A percentile compares a stretch with the other conserved stretches of the same genome.
Evolutionary conservation across 23 tunicate species (phyloP).

Genomic region (Oikopleura dioica): DNA sequence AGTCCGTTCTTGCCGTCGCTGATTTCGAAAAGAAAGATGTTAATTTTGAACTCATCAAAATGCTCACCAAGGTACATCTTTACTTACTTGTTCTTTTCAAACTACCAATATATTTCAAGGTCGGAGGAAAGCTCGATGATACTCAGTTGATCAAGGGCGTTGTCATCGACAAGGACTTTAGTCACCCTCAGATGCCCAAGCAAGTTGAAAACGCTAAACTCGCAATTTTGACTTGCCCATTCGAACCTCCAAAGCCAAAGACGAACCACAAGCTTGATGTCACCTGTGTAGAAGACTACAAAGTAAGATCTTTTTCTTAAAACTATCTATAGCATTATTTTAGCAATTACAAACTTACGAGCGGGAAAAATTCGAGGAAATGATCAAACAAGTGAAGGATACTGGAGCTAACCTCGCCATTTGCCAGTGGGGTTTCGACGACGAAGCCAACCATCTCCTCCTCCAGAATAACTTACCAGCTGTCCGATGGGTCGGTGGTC

Average conservation of each 20-base stretch:
- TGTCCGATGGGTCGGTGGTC: constrained; percentile 97
- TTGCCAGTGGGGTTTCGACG: constrained; percentile 98
- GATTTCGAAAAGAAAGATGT: constrained; percentile 90
- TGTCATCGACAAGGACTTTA: constrained; percentile 93
- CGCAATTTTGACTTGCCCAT: constrained; percentile 95
- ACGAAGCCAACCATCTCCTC: constrained; percentile 78
- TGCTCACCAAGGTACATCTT: constrained; percentile 78
- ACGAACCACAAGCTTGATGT: constrained; percentile 99
- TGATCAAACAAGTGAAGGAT: constrained; percentile 92
- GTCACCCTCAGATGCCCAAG: constrained; percentile 99
- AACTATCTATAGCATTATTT: neutral
- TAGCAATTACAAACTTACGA: constrained; percentile 56
- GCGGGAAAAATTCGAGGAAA: constrained; percentile 58
- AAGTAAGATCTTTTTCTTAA: neutral
- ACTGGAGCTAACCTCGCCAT: constrained; percentile 78
- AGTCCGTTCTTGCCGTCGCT: constrained; percentile 85
- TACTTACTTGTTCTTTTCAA: no score
- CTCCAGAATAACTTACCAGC: constrained; percentile 84
- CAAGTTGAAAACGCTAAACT: constrained; percentile 76
- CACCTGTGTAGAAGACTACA: constrained; percentile 88
- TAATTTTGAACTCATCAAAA: constrained; percentile 89
- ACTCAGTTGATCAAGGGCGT: constrained; percentile 84
- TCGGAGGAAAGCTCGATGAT: constrained; percentile 85
- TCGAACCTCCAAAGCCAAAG: constrained; percentile 99
- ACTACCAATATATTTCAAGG: no score